Conservation (phyloP, 2,113 vertebrate genomes). For the Galeopterus variegatus region DNA sequence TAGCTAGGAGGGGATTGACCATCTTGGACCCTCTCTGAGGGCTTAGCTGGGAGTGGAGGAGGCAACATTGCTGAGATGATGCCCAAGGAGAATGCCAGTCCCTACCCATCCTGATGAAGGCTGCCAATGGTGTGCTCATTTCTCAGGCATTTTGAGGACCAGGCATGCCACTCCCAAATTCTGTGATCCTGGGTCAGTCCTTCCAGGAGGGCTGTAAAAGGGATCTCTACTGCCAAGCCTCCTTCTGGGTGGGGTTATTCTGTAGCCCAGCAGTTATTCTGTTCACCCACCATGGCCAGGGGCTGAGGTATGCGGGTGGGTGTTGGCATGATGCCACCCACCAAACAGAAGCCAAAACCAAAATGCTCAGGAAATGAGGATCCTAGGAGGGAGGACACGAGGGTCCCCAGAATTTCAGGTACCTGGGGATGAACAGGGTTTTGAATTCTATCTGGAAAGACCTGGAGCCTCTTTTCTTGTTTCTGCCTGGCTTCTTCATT, state of each 20-base stretch:
- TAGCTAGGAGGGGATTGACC: background rate
- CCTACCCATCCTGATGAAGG: background rate
- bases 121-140: background rate
- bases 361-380: background rate
- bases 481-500: conserved; percentile 22
- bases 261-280: background rate
- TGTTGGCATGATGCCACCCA: accelerated
- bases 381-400: background rate
- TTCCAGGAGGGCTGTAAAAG: background rate
- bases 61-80: background rate
- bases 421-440: background rate
- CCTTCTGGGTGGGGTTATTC: background rate
- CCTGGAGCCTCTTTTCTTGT: background rate
- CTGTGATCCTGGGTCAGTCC: background rate
- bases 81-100: background rate
- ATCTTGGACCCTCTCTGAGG: background rate
- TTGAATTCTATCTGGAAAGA: conserved; percentile 35
- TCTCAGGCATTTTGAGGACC: background rate
- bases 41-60: background rate
- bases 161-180: background rate
- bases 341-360: background rate
- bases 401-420: background rate
- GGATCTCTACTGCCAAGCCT: background rate
- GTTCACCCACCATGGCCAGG: background rate
- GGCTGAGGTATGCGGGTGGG: background rate